Conservation (phyloP, 1,140 invertebrate species). For the Holcopasites calliopsidis region DNA sequence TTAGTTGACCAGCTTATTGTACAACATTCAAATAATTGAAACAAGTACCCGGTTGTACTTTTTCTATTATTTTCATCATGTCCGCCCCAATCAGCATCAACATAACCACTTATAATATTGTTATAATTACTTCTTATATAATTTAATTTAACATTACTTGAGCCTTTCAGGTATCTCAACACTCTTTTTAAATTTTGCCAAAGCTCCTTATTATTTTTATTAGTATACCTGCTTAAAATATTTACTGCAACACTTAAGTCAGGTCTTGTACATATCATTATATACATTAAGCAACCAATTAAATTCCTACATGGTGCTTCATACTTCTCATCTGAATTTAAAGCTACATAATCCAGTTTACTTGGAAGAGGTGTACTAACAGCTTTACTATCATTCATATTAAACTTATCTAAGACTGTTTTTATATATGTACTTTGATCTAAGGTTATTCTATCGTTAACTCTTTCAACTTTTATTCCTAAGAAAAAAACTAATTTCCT, state of each 20-base stretch:
- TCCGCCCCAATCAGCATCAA: conserved; percentile 21
- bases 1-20: neutral
- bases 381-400: conserved; percentile 23
- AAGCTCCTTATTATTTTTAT: neutral
- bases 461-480: neutral
- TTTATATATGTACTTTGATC: neutral
- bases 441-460: neutral
- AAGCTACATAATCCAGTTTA: neutral
- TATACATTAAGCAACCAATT: conserved; percentile 18
- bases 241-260: conserved; percentile 9
- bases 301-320: conserved; percentile 3
- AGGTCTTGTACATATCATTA: neutral
- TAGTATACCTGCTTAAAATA: conserved; percentile 2
- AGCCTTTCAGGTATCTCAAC: conserved; percentile 27
- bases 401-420: conserved; percentile 11
- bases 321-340: neutral
- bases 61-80: neutral
- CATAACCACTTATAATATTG: conserved; percentile 13
- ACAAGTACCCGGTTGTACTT: neutral
- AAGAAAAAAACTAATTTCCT: neutral
- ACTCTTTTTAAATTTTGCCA: conserved; percentile 24
- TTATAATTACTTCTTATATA: neutral
- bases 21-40: neutral
- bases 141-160: conserved; percentile 2
- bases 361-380: neutral